These are phyloP conservation scores for Ctenoplectra terminalis DNA, from an alignment of 1,140 invertebrate genomes.

Conservation along the genomic window DNA sequence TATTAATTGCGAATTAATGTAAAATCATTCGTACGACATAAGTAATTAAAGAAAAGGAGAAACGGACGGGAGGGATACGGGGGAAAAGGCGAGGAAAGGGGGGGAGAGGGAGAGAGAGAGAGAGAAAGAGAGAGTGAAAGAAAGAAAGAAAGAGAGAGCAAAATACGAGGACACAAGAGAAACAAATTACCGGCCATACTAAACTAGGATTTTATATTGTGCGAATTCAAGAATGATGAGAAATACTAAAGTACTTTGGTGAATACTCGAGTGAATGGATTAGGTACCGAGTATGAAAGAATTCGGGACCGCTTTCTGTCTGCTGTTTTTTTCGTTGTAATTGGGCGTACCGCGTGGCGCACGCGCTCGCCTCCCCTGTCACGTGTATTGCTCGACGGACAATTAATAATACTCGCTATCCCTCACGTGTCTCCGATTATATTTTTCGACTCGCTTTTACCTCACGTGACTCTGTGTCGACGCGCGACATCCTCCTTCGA, in stretches of 20 bases:
- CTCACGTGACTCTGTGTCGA: conserved; percentile 17
- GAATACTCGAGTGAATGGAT: conserved; percentile 51
- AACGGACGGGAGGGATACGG: background rate
- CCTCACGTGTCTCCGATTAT: conserved; percentile 58
- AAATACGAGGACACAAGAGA: conserved; percentile 58
- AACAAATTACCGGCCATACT: conserved; percentile 81
- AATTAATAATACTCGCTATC: conserved; percentile 56
- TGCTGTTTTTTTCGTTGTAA: conserved; percentile 34
- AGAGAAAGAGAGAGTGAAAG: background rate
- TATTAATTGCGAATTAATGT: conserved; percentile 74
- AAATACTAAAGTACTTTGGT: conserved; percentile 35
- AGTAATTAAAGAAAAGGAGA: conserved; percentile 31
- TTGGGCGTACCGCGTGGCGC: background rate
- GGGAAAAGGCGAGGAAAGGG: background rate
- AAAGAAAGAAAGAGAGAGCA: background rate
- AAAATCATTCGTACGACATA: conserved; percentile 65
- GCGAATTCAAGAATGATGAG: conserved; percentile 58
- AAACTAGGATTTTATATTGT: conserved; percentile 79
- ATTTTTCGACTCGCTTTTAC: conserved; percentile 68
- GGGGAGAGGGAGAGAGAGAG: background rate
- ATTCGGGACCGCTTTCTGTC: conserved; percentile 41
- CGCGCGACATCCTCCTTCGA: background rate
- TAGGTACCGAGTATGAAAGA: conserved; percentile 29
- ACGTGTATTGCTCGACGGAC: conserved; percentile 22
- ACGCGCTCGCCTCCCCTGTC: conserved; percentile 5